phyloP scores from a whole-genome alignment of 2,797 vertebrate species.

The Microcaecilia unicolor region DNA sequence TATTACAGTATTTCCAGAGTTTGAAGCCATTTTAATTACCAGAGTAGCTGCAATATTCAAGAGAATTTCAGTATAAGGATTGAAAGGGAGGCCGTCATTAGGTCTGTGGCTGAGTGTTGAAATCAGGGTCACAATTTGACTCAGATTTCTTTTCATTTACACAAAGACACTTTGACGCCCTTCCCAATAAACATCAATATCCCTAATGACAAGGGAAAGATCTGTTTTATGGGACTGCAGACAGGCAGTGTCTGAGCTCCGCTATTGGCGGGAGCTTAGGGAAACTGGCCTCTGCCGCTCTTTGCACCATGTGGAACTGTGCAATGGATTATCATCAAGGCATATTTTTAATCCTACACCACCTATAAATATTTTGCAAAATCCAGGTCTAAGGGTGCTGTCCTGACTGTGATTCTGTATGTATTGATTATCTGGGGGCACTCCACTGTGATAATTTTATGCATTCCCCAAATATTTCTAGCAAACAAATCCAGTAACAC shows the following conservation, averaged over 20 bases:
- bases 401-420: no score
- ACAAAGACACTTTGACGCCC: constrained; percentile 94
- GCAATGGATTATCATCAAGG: neutral
- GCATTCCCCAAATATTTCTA: constrained; percentile 25
- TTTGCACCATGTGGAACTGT: neutral
- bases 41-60: no score
- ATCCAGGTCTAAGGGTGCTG: no score
- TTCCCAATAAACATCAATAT: constrained; percentile 86
- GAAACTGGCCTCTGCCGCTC: constrained; percentile 19
- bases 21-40: no score
- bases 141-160: constrained; percentile 92
- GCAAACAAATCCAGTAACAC: constrained; percentile 21
- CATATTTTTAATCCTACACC: constrained; percentile 19
- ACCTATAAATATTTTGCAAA: neutral
- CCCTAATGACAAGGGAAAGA: constrained; percentile 79
- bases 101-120: constrained; percentile 27
- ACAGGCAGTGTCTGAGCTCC: constrained; percentile 42
- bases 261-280: constrained; percentile 33
- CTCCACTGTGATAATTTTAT: neutral
- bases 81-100: neutral
- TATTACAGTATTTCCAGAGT: no score
- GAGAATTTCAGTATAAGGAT: no score
- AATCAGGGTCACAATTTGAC: constrained; percentile 83
- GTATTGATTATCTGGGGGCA: neutral
- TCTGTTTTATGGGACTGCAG: constrained; percentile 68